Evolutionary conservation across 2,113 vertebrate genomes (phyloP).

Genomic region (Brachionichthys hirsutus): DNA sequence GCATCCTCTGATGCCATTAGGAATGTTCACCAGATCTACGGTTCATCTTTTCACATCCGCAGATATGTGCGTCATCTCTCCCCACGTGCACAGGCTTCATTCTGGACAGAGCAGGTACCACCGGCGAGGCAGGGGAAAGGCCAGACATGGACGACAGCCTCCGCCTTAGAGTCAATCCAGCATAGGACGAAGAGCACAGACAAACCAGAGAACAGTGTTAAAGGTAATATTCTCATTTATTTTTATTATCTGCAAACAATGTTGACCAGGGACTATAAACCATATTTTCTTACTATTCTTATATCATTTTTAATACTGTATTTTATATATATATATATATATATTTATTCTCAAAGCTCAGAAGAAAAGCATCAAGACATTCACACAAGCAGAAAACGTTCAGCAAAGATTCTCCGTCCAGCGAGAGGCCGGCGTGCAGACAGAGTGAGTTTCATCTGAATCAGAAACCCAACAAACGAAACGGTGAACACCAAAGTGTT

Average conservation of each 20-base stretch:
- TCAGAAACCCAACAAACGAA: not conserved
- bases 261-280: not conserved
- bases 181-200: conserved; percentile 10
- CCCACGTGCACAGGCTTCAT: conserved; percentile 42
- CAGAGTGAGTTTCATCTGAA: conserved; percentile 67
- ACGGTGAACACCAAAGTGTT: too few relatives aligned
- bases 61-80: not conserved
- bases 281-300: not conserved
- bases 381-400: conserved; percentile 17
- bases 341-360: conserved; percentile 36
- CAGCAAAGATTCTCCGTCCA: conserved; percentile 20
- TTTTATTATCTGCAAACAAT: not conserved
- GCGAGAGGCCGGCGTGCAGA: conserved; percentile 62
- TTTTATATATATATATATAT: too few relatives aligned
- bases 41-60: not conserved
- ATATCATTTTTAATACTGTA: not conserved
- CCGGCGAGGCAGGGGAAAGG: conserved; percentile 20
- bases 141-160: conserved; percentile 14
- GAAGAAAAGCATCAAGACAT: conserved; percentile 25
- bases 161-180: conserved; percentile 36
- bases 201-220: conserved; percentile 21
- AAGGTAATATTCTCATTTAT: conserved; percentile 19
- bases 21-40: not conserved
- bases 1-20: too few relatives aligned
- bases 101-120: conserved; percentile 49